These are phyloP conservation scores for Nibea albiflora DNA, from an alignment of 2,113 vertebrate genomes.

Conservation along the genomic window DNA sequence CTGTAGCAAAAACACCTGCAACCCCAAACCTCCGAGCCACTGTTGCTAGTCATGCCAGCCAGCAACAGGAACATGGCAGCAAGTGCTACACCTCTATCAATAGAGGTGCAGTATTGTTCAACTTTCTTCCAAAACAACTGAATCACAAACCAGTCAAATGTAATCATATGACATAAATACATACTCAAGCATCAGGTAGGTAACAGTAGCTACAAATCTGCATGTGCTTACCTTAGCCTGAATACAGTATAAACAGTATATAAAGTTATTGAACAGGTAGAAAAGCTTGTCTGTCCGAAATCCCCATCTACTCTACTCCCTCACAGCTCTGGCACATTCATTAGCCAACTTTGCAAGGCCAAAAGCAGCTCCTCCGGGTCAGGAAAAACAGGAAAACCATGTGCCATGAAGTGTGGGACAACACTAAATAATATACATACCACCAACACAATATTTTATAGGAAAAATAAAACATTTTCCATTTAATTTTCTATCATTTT, in stretches of 20 bases:
- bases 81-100: too few species aligned
- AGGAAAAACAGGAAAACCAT: rapidly evolving
- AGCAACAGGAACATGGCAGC: constrained; percentile 5
- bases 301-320: not conserved
- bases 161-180: not conserved
- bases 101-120: not conserved
- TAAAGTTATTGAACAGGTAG: not conserved
- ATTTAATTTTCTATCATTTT: not conserved
- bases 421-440: not conserved
- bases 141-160: not conserved
- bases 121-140: not conserved
- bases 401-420: not conserved
- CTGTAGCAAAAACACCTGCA: constrained; percentile 66
- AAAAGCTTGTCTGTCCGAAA: not conserved
- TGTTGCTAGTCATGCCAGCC: not conserved
- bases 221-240: not conserved
- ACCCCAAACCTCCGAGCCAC: constrained; percentile 18
- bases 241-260: not conserved
- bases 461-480: not conserved
- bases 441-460: not conserved
- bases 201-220: not conserved
- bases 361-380: not conserved
- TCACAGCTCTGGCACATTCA: not conserved
- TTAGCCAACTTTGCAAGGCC: not conserved
- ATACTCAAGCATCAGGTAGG: not conserved